Conservation (phyloP, 2,113 vertebrate genomes). For the western clawed frog (Xenopus tropicalis) region UCB_Xtro_10.0 CM004445.2:123625501-123626000, state of each 20-base stretch:
- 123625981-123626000: too few relatives aligned
- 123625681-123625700: background rate
- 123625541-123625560: too few relatives aligned
- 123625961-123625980: too few relatives aligned
- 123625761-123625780: background rate
- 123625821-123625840: background rate
- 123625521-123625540: too few relatives aligned
- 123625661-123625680: background rate
- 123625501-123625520: too few relatives aligned
- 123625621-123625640: too few relatives aligned
- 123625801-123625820: background rate
- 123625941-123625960: too few relatives aligned
- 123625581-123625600: too few relatives aligned
- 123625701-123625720: background rate
- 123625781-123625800: background rate
- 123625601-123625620: too few relatives aligned
- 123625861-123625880: background rate
- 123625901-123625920: too few relatives aligned
- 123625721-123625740: background rate
- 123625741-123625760: background rate
- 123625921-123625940: too few relatives aligned
- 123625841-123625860: background rate
- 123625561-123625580: too few relatives aligned
- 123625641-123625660: background rate
- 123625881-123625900: background rate